phyloP scores from a whole-genome alignment of 2,888 invertebrate genomes.

The Pyrochroa serraticornis region DNA sequence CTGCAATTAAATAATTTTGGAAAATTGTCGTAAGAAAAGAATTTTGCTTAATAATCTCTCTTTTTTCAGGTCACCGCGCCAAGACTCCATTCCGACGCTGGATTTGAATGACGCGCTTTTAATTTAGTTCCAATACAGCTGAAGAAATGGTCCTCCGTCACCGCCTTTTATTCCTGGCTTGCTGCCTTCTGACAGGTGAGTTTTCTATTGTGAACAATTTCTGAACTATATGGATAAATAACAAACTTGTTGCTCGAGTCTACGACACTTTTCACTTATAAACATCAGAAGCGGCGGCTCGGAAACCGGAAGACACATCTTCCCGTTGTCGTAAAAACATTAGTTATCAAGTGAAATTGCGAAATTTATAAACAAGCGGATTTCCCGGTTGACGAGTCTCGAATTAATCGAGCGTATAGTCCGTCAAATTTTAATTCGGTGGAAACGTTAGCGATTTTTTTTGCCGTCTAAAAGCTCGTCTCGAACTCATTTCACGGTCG shows the following conservation, averaged over 20 bases:
- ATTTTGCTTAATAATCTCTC: slow-evolving; percentile 14
- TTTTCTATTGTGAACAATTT: slow-evolving; percentile 22
- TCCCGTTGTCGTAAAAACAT: not conserved
- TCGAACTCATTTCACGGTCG: slow-evolving; percentile 5
- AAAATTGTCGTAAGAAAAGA: no score
- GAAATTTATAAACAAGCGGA: not conserved
- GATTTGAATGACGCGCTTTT: slow-evolving; percentile 15
- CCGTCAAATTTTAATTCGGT: not conserved
- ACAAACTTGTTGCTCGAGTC: slow-evolving; percentile 29
- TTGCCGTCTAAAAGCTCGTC: no score
- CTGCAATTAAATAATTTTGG: no score
- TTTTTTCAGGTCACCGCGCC: slow-evolving; percentile 24
- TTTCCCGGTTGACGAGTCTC: not conserved
- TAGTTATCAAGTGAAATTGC: not conserved
- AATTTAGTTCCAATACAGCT: not conserved
- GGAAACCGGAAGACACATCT: not conserved
- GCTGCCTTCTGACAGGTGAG: slow-evolving; percentile 38
- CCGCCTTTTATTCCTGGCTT: slow-evolving; percentile 29
- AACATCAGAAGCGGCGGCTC: not conserved
- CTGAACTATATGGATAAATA: slow-evolving; percentile 24
- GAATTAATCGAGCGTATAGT: not conserved
- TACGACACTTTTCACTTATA: not conserved
- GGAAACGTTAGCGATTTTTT: not conserved
- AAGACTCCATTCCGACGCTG: not conserved
- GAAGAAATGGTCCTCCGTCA: slow-evolving; percentile 33